Evolutionary conservation across 2,797 vertebrate genomes (phyloP).

Genomic region (Pipistrellus nathusii): DNA sequence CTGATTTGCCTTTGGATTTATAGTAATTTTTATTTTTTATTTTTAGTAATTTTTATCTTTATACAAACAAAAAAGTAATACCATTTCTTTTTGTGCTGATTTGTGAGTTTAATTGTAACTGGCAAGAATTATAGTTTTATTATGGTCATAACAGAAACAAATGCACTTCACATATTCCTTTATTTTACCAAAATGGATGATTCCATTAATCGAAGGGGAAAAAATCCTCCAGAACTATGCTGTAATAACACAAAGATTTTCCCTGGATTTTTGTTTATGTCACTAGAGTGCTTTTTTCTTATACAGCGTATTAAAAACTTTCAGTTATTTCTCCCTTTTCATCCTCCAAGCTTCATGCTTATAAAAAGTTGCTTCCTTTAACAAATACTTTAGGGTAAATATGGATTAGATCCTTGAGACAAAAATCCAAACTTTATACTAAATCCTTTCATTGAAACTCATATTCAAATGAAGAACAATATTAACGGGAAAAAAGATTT

Average conservation of each 20-base stretch:
- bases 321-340: neutral
- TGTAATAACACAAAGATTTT: neutral
- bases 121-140: neutral
- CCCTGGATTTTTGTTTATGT: neutral
- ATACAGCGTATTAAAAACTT: neutral
- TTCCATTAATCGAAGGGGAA: neutral
- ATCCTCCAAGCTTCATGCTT: neutral
- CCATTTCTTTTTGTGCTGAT: neutral
- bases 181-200: conserved; percentile 26
- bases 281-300: neutral
- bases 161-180: neutral
- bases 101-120: conserved; percentile 40
- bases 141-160: conserved; percentile 31
- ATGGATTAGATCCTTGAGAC: conserved; percentile 35
- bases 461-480: conserved; percentile 50
- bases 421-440: conserved; percentile 40
- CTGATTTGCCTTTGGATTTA: conserved; percentile 19
- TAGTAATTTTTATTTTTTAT: neutral
- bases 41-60: neutral
- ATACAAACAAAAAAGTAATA: conserved; percentile 42
- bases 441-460: conserved; percentile 41
- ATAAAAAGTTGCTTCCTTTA: conserved; percentile 41
- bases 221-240: neutral
- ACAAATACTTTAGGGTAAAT: conserved; percentile 31
- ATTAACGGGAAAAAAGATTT: conserved; percentile 58